A percentile compares a stretch with the other conserved stretches of the same genome.
These are phyloP conservation scores for Trichogramma evanescens DNA, from an alignment of 2,888 invertebrate genomes.

Conservation along the genomic window DNA sequence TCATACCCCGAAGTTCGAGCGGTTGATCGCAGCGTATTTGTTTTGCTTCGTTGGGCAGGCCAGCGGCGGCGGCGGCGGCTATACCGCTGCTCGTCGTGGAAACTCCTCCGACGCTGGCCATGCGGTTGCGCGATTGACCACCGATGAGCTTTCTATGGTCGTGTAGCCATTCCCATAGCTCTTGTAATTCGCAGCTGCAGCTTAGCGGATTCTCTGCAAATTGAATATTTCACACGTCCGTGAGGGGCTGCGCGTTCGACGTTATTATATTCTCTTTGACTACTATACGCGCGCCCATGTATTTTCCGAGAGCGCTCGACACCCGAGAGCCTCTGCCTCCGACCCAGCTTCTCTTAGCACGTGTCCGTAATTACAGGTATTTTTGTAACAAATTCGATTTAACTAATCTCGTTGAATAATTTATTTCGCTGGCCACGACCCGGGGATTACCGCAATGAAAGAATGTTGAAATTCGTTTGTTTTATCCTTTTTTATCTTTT, in stretches of 20 bases:
- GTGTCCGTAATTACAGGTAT: no score
- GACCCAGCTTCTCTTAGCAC: no score
- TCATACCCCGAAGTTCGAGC: constrained; percentile 65
- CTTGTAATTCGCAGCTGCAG: constrained; percentile 84
- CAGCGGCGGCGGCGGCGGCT: neutral
- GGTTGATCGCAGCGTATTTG: constrained; percentile 65
- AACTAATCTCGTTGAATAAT: no score
- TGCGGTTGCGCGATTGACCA: constrained; percentile 37
- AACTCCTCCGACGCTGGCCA: neutral
- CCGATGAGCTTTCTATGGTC: constrained; percentile 73
- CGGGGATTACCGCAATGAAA: neutral
- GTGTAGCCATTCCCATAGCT: constrained; percentile 87
- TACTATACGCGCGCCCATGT: no score
- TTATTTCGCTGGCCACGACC: no score
- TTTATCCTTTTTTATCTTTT: neutral
- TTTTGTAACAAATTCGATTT: no score
- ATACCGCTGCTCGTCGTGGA: neutral
- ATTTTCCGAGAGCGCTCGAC: no score
- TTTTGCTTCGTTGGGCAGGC: neutral
- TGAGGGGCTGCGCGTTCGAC: no score
- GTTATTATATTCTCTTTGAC: no score
- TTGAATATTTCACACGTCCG: neutral
- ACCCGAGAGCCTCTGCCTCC: no score
- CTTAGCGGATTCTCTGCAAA: constrained; percentile 76
- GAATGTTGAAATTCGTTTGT: neutral